Evolutionary conservation across 2,113 vertebrate genomes (phyloP), one percentile per base, ranked within the genome.

Genomic region (Cephalopterus ornatus): DNA sequence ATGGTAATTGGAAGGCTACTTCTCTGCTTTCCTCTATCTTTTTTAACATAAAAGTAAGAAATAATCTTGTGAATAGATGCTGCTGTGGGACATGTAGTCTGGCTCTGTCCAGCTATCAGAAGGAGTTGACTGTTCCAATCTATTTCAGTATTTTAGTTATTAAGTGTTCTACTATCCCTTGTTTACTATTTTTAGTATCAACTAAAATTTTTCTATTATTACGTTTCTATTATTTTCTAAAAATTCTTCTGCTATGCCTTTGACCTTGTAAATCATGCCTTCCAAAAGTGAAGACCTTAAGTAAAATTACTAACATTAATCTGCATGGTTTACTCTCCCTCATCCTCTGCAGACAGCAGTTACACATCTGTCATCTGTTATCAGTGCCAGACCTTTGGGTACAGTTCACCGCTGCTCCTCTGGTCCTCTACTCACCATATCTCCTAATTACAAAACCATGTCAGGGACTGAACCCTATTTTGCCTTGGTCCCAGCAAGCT

Each of bases 391-490:
- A 56, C 27, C 32, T 49, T 39, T 50, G 37, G 49, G n/a, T 12
- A 17, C 0, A 1, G 9, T 37, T 88, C 49, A 52, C 27, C 37
- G 18, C 14, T 10, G 27, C 24, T 81, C 18, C 35, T 63, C 18
- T 0, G 1, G 41, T 91, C 27, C 22, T 28, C 30, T 16, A 32
- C 30, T 76, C 2, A 0, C 44, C 6, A 0, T 5, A 55, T 35
- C 10, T 3, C 39, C 16, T 22, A 68, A n/a, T 16, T 39, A 9
- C 6, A 5, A 63, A 53, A 37, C 9, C 8, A 0, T 30, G 33
- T 24, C 14, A 44, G 53, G 27, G 9, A 21, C n/a, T 26, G 30
- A 71, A 23, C 17, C 30, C 21, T 44, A 14, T 14, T 68, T 65
- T 76, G 44, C 1, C 0, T 68, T 63, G 78, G 62, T 8, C 46